A percentile compares a stretch with the other conserved stretches of the same genome.
phyloP scores from a whole-genome alignment of 2,113 vertebrate genomes.

The Phainopepla nitens region DNA sequence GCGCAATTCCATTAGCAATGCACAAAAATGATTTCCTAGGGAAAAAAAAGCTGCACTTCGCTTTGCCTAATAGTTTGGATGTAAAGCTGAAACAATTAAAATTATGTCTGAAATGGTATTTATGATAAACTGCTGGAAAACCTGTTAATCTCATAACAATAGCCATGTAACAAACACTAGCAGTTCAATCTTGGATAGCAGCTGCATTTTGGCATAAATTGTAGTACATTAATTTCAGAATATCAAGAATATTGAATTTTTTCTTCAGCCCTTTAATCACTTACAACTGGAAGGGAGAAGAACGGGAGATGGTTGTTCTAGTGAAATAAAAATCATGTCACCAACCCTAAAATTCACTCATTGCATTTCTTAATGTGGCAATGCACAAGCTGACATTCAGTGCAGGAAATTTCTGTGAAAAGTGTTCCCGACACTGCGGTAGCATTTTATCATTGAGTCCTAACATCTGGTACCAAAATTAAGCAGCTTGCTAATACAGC shows the following conservation, averaged over 20 bases:
- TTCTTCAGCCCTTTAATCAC: background rate
- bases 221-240: background rate
- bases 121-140: background rate
- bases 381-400: background rate
- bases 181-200: background rate
- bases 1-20: background rate
- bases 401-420: background rate
- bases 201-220: background rate
- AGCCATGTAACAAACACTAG: background rate
- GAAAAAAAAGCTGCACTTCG: background rate
- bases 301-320: accelerated
- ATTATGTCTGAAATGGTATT: background rate
- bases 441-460: background rate
- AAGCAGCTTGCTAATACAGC: background rate
- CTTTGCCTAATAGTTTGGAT: background rate
- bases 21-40: background rate
- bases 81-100: background rate
- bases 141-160: background rate
- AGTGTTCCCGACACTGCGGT: background rate
- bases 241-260: background rate
- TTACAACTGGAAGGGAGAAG: background rate
- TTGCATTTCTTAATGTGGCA: background rate
- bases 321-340: background rate
- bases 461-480: background rate
- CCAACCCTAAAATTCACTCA: background rate